These are phyloP conservation scores for Melanocharis versteri DNA, from an alignment of 2,113 vertebrate genomes.

Conservation along the genomic window DNA sequence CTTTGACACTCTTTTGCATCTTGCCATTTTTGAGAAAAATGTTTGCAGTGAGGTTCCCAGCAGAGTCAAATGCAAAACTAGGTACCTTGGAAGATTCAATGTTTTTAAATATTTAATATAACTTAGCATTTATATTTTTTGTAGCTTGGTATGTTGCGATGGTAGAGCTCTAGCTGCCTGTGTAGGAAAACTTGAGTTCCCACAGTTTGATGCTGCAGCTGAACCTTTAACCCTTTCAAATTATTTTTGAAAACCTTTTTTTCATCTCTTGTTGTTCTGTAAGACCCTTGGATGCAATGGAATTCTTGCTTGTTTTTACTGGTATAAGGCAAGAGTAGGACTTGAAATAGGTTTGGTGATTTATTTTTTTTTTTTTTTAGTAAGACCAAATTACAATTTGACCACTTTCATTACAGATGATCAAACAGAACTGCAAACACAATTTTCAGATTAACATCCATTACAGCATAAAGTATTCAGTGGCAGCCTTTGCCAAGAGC, in stretches of 20 bases:
- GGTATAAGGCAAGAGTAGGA: background rate
- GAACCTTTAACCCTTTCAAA: background rate
- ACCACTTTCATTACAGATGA: slow-evolving; percentile 46
- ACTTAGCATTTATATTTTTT: background rate
- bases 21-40: background rate
- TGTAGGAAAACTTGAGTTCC: background rate
- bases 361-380: background rate
- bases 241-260: background rate
- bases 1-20: background rate
- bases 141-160: background rate
- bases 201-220: background rate
- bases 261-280: background rate
- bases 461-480: slow-evolving; percentile 49
- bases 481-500: slow-evolving; percentile 47
- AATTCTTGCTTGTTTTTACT: background rate
- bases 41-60: background rate
- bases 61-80: background rate
- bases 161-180: background rate
- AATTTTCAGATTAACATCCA: slow-evolving; percentile 64
- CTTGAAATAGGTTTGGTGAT: background rate
- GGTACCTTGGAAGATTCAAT: background rate
- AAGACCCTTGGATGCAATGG: background rate
- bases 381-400: slow-evolving; percentile 32
- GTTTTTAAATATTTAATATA: background rate
- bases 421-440: slow-evolving; percentile 52